phyloP scores from a whole-genome alignment of 2,797 vertebrate genomes.

The Parotocinclus haroldoi region DNA sequence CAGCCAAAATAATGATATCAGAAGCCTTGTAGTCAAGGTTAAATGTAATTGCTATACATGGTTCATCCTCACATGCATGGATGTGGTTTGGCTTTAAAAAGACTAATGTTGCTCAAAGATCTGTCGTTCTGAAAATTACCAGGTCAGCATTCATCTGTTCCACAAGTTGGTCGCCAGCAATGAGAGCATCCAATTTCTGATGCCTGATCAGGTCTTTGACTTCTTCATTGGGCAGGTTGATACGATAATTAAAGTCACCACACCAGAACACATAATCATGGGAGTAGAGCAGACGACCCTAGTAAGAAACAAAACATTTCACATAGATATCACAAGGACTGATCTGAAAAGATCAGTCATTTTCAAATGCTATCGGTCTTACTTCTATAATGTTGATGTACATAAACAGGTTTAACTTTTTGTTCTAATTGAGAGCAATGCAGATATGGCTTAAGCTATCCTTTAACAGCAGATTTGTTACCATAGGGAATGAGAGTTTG shows the following conservation, averaged over 20 bases:
- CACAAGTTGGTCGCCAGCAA: constrained; percentile 89
- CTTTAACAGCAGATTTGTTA: constrained; percentile 52
- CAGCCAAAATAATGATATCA: too few species aligned
- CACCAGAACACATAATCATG: constrained; percentile 99
- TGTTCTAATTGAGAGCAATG: too few species aligned
- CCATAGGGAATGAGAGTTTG: constrained; percentile 94
- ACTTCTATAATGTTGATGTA: too few species aligned
- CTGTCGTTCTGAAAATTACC: constrained; percentile 68
- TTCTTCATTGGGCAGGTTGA: constrained; percentile 91
- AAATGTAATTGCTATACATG: neutral
- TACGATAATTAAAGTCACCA: constrained; percentile 97
- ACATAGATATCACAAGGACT: too few species aligned
- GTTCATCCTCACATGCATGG: too few species aligned
- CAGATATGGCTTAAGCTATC: too few species aligned
- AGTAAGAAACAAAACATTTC: neutral
- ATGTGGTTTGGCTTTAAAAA: too few species aligned
- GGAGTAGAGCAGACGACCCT: constrained; percentile 94
- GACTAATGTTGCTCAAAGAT: too few species aligned
- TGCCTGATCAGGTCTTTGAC: constrained; percentile 93
- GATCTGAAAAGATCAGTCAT: too few species aligned
- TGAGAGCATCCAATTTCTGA: constrained; percentile 90
- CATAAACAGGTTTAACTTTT: too few species aligned
- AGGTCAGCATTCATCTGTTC: constrained; percentile 89
- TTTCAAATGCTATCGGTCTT: too few species aligned
- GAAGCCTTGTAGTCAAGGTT: neutral